These are phyloP conservation scores for Ochropacha duplaris DNA, from an alignment of 2,888 invertebrate genomes.

Conservation along the genomic window DNA sequence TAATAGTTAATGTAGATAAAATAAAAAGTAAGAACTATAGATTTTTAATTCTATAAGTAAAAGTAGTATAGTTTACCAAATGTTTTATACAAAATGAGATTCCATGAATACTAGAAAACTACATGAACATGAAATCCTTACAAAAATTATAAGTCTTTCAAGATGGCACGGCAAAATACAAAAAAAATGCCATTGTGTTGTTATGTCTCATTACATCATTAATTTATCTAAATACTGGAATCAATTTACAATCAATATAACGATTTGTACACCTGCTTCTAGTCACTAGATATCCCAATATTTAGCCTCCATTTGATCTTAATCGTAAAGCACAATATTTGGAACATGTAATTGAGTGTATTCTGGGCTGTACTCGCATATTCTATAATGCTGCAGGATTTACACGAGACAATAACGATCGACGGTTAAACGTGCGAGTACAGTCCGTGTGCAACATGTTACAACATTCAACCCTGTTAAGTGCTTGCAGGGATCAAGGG, in stretches of 20 bases:
- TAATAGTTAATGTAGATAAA: slow-evolving; percentile 39
- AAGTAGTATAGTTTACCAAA: slow-evolving; percentile 56
- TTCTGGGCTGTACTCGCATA: slow-evolving; percentile 52
- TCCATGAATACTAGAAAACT: slow-evolving; percentile 81
- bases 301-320: slow-evolving; percentile 68
- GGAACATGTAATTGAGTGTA: slow-evolving; percentile 46
- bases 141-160: slow-evolving; percentile 79
- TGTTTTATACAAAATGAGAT: slow-evolving; percentile 74
- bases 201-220: slow-evolving; percentile 60
- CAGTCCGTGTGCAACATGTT: slow-evolving; percentile 68
- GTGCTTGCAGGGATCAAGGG: slow-evolving; percentile 78
- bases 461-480: slow-evolving; percentile 77
- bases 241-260: slow-evolving; percentile 74
- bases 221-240: slow-evolving; percentile 77
- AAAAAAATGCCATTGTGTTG: slow-evolving; percentile 74
- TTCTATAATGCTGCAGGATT: slow-evolving; percentile 20
- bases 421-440: slow-evolving; percentile 47
- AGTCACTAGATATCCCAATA: slow-evolving; percentile 74
- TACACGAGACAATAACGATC: slow-evolving; percentile 5
- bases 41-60: slow-evolving; percentile 54
- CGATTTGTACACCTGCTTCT: slow-evolving; percentile 77
- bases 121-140: slow-evolving; percentile 82
- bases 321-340: slow-evolving; percentile 59
- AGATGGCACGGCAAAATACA: slow-evolving; percentile 78
- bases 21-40: slow-evolving; percentile 58